A percentile compares a stretch with the other conserved stretches of the same genome.
Conservation (phyloP, 1,140 invertebrate genomes). For the Meloidogyne exigua region DNA sequence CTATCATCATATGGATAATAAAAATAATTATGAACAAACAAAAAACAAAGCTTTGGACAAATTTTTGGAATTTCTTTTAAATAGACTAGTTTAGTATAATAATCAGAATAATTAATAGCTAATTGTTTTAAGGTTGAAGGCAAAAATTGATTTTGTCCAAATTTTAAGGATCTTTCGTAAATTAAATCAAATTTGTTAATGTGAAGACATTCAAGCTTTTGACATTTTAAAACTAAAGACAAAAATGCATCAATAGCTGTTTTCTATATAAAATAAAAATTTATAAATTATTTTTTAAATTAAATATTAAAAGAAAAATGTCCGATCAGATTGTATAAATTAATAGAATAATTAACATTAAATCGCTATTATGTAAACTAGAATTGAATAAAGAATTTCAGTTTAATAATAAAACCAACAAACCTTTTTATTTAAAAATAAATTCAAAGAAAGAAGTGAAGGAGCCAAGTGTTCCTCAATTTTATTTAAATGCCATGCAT, state of each 20-base stretch:
- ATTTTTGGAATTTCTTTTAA: not conserved
- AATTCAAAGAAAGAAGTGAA: not conserved
- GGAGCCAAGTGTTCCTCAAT: not conserved
- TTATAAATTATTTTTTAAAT: too few species aligned
- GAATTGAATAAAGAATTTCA: too few species aligned
- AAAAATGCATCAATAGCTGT: not conserved
- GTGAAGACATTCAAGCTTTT: not conserved
- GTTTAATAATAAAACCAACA: not conserved
- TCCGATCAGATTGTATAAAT: too few species aligned
- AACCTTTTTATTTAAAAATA: not conserved
- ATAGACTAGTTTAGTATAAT: too few species aligned
- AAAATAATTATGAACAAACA: not conserved
- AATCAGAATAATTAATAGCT: not conserved
- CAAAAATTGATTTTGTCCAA: not conserved
- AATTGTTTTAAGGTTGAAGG: not conserved
- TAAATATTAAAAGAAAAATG: too few species aligned
- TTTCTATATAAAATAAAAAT: not conserved
- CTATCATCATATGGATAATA: not conserved
- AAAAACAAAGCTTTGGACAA: constrained; percentile 4
- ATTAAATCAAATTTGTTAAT: not conserved
- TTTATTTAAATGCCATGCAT: not conserved
- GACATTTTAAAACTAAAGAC: not conserved
- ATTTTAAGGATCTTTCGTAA: not conserved
- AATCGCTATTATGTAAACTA: too few species aligned
- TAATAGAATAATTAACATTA: too few species aligned